Evolutionary conservation across 2,888 invertebrate genomes (phyloP).

Genomic region (Drosophila antonietae): DNA sequence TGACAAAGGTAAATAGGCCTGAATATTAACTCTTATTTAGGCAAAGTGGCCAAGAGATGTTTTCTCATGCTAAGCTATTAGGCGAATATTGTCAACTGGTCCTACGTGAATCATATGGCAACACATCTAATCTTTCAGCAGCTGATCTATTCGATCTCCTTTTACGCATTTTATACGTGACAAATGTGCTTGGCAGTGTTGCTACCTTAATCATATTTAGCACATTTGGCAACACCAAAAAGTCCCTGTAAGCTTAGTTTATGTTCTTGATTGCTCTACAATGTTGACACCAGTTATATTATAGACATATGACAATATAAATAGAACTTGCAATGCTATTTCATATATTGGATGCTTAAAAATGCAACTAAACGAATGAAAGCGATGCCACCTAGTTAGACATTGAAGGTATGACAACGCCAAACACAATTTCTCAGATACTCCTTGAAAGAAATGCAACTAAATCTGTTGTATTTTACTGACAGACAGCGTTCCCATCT

Average conservation of each 20-base stretch:
- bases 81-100: not conserved
- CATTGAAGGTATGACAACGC: not conserved
- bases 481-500: not conserved
- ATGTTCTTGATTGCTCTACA: too few relatives aligned
- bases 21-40: not conserved
- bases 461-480: not conserved
- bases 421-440: not conserved
- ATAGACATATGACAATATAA: not conserved
- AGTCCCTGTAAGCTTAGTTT: too few relatives aligned
- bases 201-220: not conserved
- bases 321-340: not conserved
- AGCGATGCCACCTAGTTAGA: not conserved
- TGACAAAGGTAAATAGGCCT: not conserved
- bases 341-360: not conserved
- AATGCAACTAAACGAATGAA: not conserved
- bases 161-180: too few relatives aligned
- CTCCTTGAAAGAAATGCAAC: not conserved
- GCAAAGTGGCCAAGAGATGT: not conserved
- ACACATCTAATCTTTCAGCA: not conserved
- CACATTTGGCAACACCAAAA: not conserved
- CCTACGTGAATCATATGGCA: not conserved
- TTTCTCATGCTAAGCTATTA: not conserved
- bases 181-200: not conserved
- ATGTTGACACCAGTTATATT: not conserved
- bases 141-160: not conserved